phyloP scores from a whole-genome alignment of 2,888 invertebrate species.

The Parascotia fuliginaria region DNA sequence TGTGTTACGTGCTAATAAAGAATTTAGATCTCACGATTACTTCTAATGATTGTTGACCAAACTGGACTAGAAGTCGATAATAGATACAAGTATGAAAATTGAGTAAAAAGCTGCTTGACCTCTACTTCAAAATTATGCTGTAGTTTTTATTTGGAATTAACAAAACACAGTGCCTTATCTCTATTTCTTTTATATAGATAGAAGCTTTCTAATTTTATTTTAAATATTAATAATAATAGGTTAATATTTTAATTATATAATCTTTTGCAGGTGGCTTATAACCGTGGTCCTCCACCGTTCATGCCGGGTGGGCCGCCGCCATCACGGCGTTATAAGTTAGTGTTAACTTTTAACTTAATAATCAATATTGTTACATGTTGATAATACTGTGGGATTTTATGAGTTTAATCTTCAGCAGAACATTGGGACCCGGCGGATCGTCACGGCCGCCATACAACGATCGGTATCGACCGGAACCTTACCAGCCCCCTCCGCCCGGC shows the following conservation, averaged over 20 bases:
- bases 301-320: constrained; percentile 61
- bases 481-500: constrained; percentile 87
- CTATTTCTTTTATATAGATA: too few relatives aligned
- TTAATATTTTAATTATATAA: constrained; percentile 4
- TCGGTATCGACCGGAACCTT: constrained; percentile 68
- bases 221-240: too few relatives aligned
- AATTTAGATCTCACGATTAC: too few relatives aligned
- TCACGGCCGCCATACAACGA: constrained; percentile 54
- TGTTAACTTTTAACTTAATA: neutral
- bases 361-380: neutral
- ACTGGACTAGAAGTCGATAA: too few relatives aligned
- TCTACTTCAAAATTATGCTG: too few relatives aligned
- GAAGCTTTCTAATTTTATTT: too few relatives aligned
- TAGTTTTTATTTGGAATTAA: too few relatives aligned
- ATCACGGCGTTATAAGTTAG: constrained; percentile 57
- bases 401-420: constrained; percentile 62
- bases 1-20: too few relatives aligned
- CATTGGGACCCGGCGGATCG: constrained; percentile 49
- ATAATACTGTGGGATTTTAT: constrained; percentile 17
- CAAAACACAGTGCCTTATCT: too few relatives aligned
- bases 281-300: constrained; percentile 65
- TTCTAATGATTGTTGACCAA: too few relatives aligned
- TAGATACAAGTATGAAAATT: too few relatives aligned
- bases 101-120: too few relatives aligned
- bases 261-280: constrained; percentile 59